Evolutionary conservation across 2,113 vertebrate genomes (phyloP), one percentile per base, ranked within the genome.

Genomic region (Bujurquina vittata): DNA sequence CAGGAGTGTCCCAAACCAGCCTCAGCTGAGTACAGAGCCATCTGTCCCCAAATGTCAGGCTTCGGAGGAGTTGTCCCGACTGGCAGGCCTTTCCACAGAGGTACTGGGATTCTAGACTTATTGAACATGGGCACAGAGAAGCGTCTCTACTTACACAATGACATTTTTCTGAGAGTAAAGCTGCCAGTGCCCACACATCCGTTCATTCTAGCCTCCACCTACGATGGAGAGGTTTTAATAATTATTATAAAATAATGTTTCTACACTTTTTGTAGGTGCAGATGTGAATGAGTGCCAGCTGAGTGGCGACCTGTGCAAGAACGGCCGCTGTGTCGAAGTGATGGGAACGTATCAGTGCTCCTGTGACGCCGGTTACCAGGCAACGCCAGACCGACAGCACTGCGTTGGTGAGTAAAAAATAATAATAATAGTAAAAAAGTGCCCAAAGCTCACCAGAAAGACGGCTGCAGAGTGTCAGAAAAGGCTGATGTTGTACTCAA

Each of bases 11-110:
- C 98, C 82, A 96, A 95, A 74, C 2, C 91, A 0, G 95, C 95
- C 87, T 93, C 96, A 7, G 80, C 89, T 0, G 97, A 98, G 65
- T 98, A 95, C 79, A 97, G 96, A 49, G 80, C 95, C 52, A 93
- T 98, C 77, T 99, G 98, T 43, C 98, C 98, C 0, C 93, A 98
- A 20, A 98, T 97, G 1, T 94, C 95, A 0, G 98, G 98, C 80
- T 99, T 99, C 95, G 92, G 98, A 58, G 97, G 97, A 2, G 98
- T 99, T 0, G 95, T 99, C 73, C 95, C 99, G 43, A 98, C 97
- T 0, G 98, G 98, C 4, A 93, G 97, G 46, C 95, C 98, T 0
- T 99, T 99, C 93, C 99, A 98, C 89, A 99, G 99, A 97, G 98
- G 98, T 99, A 78, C 49, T 1, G 7, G 26, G 11, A 11, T 3